Evolutionary conservation across 2,797 vertebrate species (phyloP), one percentile per base, ranked within the genome.

Genomic region (Gymnothorax javanicus): DNA sequence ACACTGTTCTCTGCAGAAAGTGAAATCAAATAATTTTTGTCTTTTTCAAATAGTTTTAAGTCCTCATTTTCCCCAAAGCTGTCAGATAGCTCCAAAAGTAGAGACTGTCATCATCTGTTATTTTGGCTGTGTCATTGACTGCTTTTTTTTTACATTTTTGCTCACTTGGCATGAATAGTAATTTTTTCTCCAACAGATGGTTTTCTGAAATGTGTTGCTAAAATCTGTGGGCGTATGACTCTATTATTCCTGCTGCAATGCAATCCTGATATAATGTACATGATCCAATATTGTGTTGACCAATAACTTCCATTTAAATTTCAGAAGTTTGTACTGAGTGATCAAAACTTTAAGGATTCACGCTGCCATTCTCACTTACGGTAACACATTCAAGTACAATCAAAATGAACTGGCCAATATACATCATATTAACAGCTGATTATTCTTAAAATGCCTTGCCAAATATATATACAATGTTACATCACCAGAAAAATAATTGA

Each of bases 21-120:
- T 81, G 62, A 73, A 75, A 84, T 56, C 15, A 52, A 77, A 82
- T 62, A 4, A 82, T 58, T 85, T 56, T 84, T 56, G 64, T 58
- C 25, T 62, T 83, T 54, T 83, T 54, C 62, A 20, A 33, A 86
- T 56, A 67, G 73, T 0, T 1, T 52, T 50, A 77, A 43, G 15
- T 56, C 77, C 77, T 56, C 50, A 11, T 56, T n/a, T 56, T 11
- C 50, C 33, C 52, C 77, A 50, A 50, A 20, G 17, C 52, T 25
- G 20, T 81, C 77, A 56, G 52, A 43, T 50, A 15, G 3, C 43
- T 64, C 60, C 23, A 67, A 15, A 75, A 56, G 64, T 33, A 67
- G 57, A 1, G 81, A 56, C 82, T 20, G 69, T 43, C 27, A 60
- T 56, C 8, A 50, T 85, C 23, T 25, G 54, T 81, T 33, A 60